Conservation (phyloP, 2,797 vertebrate genomes). For the Sebastes itinus region DNA sequence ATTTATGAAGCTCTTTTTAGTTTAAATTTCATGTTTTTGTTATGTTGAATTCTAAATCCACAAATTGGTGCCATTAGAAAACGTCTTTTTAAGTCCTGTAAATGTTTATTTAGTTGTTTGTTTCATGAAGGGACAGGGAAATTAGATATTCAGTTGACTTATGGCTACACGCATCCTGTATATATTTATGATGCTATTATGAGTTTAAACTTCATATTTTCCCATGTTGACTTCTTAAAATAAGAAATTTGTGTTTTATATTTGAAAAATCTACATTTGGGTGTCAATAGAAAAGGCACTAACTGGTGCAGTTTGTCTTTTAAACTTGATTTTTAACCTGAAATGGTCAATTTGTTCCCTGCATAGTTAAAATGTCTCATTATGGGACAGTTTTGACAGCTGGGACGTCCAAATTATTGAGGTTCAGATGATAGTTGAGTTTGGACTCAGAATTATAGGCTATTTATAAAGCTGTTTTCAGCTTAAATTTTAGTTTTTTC, state of each 20-base stretch:
- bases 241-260: not conserved
- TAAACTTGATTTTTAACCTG: not conserved
- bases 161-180: not conserved
- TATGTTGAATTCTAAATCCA: not conserved
- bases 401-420: not conserved
- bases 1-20: not conserved
- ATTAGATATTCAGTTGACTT: not conserved
- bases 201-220: not conserved
- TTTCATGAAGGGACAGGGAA: not conserved
- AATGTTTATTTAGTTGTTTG: not conserved
- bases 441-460: not conserved
- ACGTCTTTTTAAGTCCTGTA: not conserved
- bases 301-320: not conserved
- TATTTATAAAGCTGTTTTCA: not conserved
- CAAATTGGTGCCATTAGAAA: not conserved
- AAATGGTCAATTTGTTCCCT: not conserved
- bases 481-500: not conserved
- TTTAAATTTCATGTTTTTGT: not conserved
- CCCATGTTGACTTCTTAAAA: not conserved
- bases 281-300: not conserved
- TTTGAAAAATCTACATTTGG: not conserved
- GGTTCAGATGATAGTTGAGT: not conserved
- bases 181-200: not conserved
- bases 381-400: not conserved
- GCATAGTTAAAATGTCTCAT: not conserved